phyloP scores from a whole-genome alignment of 1,140 invertebrate species.

The Steinernema feltiae region DNA sequence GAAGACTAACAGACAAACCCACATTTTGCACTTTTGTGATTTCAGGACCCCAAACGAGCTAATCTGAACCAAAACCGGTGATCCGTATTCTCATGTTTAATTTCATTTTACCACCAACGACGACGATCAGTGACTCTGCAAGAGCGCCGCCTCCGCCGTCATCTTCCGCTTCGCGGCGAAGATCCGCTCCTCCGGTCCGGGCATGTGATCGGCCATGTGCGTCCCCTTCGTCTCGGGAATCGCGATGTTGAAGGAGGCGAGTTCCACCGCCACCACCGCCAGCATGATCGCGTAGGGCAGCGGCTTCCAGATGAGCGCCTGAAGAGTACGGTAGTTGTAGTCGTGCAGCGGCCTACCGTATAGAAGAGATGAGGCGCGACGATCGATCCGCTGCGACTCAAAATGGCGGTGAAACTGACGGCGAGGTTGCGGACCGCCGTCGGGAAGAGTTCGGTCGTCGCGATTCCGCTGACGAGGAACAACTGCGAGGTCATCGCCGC shows the following conservation, averaged over 20 bases:
- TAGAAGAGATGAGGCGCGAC: conserved; percentile 41
- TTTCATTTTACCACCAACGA: too few species aligned
- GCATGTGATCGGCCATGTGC: conserved; percentile 43
- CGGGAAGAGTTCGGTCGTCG: conserved; percentile 38
- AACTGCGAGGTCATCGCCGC: conserved; percentile 40
- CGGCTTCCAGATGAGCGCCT: conserved; percentile 44
- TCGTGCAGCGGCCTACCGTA: conserved; percentile 32
- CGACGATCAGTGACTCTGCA: too few species aligned
- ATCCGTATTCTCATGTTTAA: too few species aligned
- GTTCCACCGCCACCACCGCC: conserved; percentile 33
- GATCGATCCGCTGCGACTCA: conserved; percentile 30
- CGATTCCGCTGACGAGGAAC: conserved; percentile 29
- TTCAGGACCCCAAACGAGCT: too few species aligned
- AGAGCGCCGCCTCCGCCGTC: neutral
- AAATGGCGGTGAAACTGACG: conserved; percentile 43
- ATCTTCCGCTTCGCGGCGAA: neutral
- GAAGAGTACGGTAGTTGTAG: conserved; percentile 22
- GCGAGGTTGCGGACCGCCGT: conserved; percentile 42
- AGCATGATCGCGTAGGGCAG: conserved; percentile 42
- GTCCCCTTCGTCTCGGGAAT: conserved; percentile 44
- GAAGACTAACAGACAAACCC: too few species aligned
- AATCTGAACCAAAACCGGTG: too few species aligned
- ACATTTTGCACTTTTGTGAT: too few species aligned
- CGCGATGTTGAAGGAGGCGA: conserved; percentile 34
- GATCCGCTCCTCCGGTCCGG: conserved; percentile 10